These are phyloP conservation scores for Chrysolina oricalcia DNA, from an alignment of 2,888 invertebrate species.

Conservation along the genomic window DNA sequence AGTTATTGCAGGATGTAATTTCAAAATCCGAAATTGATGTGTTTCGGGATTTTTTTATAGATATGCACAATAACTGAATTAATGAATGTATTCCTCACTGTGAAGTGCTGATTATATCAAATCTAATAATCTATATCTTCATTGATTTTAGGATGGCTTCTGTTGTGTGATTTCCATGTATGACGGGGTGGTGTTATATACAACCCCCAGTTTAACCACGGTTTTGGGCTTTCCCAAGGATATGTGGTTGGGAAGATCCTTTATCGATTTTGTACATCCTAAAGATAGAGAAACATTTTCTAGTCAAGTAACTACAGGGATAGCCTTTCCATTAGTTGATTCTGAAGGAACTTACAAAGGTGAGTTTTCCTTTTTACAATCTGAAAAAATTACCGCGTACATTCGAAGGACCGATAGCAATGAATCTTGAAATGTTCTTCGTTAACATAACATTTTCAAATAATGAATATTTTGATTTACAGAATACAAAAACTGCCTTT, in stretches of 20 bases:
- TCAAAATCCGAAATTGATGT: too few species aligned
- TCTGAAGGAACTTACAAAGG: conserved; percentile 69
- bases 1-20: too few species aligned
- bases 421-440: too few species aligned
- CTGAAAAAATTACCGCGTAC: too few species aligned
- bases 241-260: conserved; percentile 89
- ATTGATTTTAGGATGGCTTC: conserved; percentile 79
- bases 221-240: conserved; percentile 86
- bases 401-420: not conserved
- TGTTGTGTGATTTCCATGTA: conserved; percentile 88
- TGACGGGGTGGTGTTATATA: conserved; percentile 86
- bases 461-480: conserved; percentile 49
- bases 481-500: conserved; percentile 74
- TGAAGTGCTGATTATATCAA: not conserved
- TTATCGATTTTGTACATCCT: conserved; percentile 90
- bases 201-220: conserved; percentile 80
- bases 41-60: too few species aligned
- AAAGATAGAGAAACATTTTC: conserved; percentile 84
- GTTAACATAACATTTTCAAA: too few species aligned
- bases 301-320: conserved; percentile 81
- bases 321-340: conserved; percentile 77
- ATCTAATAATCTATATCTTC: not conserved
- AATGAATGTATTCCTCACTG: too few species aligned
- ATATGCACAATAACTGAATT: too few species aligned
- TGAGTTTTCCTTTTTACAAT: conserved; percentile 39